Conservation (phyloP, 2,797 vertebrate genomes). For the Selene dorsalis region DNA sequence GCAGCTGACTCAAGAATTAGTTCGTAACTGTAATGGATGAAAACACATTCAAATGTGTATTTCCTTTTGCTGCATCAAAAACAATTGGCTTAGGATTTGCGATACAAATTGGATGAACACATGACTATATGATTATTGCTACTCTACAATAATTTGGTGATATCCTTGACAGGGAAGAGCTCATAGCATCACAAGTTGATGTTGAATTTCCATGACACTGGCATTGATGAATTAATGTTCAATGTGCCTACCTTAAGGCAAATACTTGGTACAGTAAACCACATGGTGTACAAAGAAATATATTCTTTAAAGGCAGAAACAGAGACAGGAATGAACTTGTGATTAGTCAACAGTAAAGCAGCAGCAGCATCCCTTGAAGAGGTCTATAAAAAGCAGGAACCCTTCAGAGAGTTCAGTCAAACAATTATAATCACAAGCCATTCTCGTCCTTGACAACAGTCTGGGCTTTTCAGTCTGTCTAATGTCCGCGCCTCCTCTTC, state of each 20-base stretch:
- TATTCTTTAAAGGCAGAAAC: background rate
- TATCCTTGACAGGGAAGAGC: background rate
- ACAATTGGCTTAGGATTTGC: no score
- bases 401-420: background rate
- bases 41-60: no score
- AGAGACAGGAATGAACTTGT: background rate
- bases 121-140: no score
- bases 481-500: background rate
- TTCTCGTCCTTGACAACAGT: background rate
- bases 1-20: no score
- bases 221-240: background rate
- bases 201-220: background rate
- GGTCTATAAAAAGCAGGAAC: background rate
- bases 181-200: background rate
- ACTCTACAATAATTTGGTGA: no score
- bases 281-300: background rate
- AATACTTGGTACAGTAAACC: background rate
- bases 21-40: no score
- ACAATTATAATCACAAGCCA: background rate
- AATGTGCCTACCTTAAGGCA: background rate
- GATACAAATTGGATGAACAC: no score
- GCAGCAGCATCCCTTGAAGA: background rate
- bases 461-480: background rate
- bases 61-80: no score
- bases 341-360: background rate